Evolutionary conservation across 2,888 invertebrate species (phyloP), one percentile per base, ranked within the genome.

Genomic region (Bimastos eiseni): DNA sequence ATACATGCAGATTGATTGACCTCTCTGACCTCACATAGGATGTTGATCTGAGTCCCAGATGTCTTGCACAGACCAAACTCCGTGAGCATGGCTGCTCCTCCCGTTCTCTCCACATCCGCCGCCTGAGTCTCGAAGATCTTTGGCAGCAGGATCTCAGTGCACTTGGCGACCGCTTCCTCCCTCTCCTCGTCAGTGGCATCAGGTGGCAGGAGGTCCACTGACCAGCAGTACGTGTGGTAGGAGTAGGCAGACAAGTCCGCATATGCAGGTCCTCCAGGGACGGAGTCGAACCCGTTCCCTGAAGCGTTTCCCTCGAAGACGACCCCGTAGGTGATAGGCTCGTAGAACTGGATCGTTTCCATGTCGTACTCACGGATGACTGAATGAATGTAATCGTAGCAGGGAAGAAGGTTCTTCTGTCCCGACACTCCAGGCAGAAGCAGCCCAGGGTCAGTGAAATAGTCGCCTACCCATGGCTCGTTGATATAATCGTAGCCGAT

Each of bases 401-500:
- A 83, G 55, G 93, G 93, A 89, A 92, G 34, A 38, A 93, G 91
- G 88, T 93, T 93, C n/a, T 86, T 83, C 19, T 84, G 44, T 19
- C 93, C 93, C 5, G 93, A 93, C n/a, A 92, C 70, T 83, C 93
- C 93, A 24, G 93, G 93, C 38, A 93, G 88, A 24, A 92, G 89
- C 36, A 93, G 90, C 17, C 70, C 38, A 24, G 86, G 86, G 83
- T 90, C 41, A 21, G 24, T 19, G 44, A 92, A 86, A 90, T 91
- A 92, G 90, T 93, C 91, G 13, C 93, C 93, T 21, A 93, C 92
- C 93, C 93, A 93, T 36, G 93, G 93, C 88, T 93, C 93, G 90
- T 93, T 93, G 41, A 93, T 92, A 38, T 93, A 89, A 90, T 93
- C 92, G 90, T 93, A 93, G 8, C 93, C 93, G 24, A 93, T 88